Percentiles rank a stretch among this genome's conserved stretches.
phyloP scores from a whole-genome alignment of 2,797 vertebrate species.

The Euthynnus affinis region DNA sequence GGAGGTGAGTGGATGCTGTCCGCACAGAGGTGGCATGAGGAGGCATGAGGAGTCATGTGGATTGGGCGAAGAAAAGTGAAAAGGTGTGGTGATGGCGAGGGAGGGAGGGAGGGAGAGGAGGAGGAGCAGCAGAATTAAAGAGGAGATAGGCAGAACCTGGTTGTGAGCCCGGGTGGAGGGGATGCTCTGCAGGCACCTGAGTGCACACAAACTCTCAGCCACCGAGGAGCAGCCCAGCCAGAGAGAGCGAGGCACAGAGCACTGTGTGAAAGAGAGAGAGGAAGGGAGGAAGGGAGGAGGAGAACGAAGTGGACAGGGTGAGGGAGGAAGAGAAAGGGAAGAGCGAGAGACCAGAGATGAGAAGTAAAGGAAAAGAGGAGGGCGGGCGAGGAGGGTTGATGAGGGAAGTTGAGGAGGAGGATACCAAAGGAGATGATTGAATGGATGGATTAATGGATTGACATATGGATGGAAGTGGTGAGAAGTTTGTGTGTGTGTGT shows the following conservation, averaged over 20 bases:
- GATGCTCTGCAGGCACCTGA: constrained; percentile 99
- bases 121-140: constrained; percentile 90
- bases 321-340: constrained; percentile 69
- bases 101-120: constrained; percentile 64
- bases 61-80: constrained; percentile 71
- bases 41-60: constrained; percentile 67
- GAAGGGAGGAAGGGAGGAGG: constrained; percentile 90
- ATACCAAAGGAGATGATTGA: constrained; percentile 64
- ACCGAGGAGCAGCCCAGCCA: constrained; percentile 99
- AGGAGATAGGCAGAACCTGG: constrained; percentile 94
- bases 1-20: constrained; percentile 51
- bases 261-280: constrained; percentile 97
- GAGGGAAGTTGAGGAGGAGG: constrained; percentile 50
- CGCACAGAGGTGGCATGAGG: constrained; percentile 66
- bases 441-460: constrained; percentile 64
- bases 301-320: constrained; percentile 78
- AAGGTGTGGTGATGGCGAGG: constrained; percentile 69
- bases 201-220: constrained; percentile 99
- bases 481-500: constrained; percentile 38
- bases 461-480: constrained; percentile 56
- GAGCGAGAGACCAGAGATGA: constrained; percentile 72
- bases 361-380: constrained; percentile 68
- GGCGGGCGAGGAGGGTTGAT: constrained; percentile 25
- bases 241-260: constrained; percentile 99
- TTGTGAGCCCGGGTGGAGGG: constrained; percentile 98